Evolutionary conservation across 2,888 invertebrate genomes (phyloP).

Genomic region (Caenorhabditis angaria): DNA sequence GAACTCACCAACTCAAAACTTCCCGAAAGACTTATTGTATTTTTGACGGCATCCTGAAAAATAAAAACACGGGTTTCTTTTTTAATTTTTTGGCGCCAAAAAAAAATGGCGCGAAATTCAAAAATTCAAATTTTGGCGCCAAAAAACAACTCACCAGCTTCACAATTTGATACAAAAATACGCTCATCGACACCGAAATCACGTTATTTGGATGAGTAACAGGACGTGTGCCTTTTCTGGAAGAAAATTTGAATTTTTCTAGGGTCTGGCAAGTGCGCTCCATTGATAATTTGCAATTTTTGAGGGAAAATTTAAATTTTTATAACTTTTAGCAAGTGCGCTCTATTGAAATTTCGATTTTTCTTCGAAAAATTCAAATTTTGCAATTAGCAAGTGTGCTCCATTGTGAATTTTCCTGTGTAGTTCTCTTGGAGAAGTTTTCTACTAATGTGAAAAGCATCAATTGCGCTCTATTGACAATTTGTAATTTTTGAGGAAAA

Average conservation of each 20-base stretch:
- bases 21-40: conserved; percentile 70
- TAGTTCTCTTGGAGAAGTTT: conserved; percentile 1
- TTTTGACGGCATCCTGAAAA: conserved; percentile 71
- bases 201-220: conserved; percentile 70
- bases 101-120: neutral
- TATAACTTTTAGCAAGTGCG: too few relatives aligned
- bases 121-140: neutral
- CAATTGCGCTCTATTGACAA: too few relatives aligned
- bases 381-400: neutral
- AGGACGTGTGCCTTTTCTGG: conserved; percentile 67
- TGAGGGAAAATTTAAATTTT: too few relatives aligned
- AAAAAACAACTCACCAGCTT: conserved; percentile 60
- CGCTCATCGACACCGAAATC: conserved; percentile 68
- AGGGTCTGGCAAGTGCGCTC: too few relatives aligned
- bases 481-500: too few relatives aligned
- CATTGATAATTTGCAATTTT: too few relatives aligned
- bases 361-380: neutral
- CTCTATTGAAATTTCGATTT: too few relatives aligned
- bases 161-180: conserved; percentile 71
- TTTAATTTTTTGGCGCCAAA: too few relatives aligned
- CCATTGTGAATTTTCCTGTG: conserved; percentile 20
- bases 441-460: too few relatives aligned
- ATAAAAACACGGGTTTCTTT: conserved; percentile 27
- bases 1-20: conserved; percentile 70
- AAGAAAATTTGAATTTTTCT: conserved; percentile 24